Percentiles rank a stretch among this genome's conserved stretches.
Evolutionary conservation across 2,888 invertebrate genomes (phyloP).

Genomic region (Drosophila diplacantha): DNA sequence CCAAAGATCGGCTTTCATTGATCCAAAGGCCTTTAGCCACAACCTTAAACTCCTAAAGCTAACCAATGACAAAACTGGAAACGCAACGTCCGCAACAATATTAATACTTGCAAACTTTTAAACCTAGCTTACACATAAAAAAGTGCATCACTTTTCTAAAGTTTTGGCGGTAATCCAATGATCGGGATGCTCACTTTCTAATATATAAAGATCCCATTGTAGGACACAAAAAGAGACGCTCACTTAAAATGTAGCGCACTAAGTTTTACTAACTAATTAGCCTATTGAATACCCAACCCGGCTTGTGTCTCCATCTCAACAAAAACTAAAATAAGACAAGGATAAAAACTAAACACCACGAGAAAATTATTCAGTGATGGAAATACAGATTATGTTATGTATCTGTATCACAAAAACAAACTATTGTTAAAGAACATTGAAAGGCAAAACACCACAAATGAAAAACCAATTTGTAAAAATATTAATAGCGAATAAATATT

Average conservation of each 20-base stretch:
- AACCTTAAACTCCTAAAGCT: conserved; percentile 31
- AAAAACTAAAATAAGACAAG: conserved; percentile 18
- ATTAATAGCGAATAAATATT: conserved; percentile 64
- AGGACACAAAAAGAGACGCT: conserved; percentile 7
- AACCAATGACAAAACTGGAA: conserved; percentile 49
- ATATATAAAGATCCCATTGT: conserved; percentile 3
- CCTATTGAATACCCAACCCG: conserved; percentile 27
- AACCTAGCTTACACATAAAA: conserved; percentile 41
- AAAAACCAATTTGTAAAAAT: conserved; percentile 51
- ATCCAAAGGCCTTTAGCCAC: conserved; percentile 28
- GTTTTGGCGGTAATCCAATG: conserved; percentile 6
- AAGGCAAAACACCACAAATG: conserved; percentile 57
- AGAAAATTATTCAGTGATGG: conserved; percentile 12
- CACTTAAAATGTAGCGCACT: conserved; percentile 36
- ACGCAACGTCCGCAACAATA: conserved; percentile 58
- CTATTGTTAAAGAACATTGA: conserved; percentile 54
- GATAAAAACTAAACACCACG: conserved; percentile 16
- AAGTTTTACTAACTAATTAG: conserved; percentile 44
- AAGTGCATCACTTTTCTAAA: conserved; percentile 25
- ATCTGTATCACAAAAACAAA: conserved; percentile 15
- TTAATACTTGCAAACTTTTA: conserved; percentile 42
- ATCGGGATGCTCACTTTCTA: conserved; percentile 31
- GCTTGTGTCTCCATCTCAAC: conserved; percentile 37
- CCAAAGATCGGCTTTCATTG: conserved; percentile 43
- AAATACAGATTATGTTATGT: conserved; percentile 10